Evolutionary conservation across 2,797 vertebrate species (phyloP).

Genomic region (Pangasius larnaudii): DNA sequence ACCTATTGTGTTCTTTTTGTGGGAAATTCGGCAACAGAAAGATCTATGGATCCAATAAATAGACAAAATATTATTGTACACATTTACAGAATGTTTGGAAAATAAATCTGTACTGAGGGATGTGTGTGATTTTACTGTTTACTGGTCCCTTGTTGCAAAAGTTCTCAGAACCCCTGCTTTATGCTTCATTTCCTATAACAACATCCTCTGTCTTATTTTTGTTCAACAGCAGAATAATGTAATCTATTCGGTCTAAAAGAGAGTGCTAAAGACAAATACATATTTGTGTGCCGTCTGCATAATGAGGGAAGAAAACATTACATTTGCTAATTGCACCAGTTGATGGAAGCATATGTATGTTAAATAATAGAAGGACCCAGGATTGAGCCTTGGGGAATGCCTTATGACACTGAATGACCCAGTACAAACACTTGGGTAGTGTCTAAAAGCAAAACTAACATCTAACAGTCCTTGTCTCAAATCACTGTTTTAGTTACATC

Average conservation of each 20-base stretch:
- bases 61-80: constrained; percentile 7
- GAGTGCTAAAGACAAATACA: background rate
- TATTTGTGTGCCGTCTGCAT: background rate
- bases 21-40: background rate
- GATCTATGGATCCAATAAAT: background rate
- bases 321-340: background rate
- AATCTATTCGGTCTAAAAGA: background rate
- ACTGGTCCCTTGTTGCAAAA: background rate
- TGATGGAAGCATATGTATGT: background rate
- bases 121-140: background rate
- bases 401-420: background rate
- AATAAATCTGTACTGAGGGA: background rate
- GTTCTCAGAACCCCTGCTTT: background rate
- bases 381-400: constrained; percentile 23
- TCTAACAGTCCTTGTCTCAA: background rate
- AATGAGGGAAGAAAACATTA: background rate
- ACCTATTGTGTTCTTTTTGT: background rate
- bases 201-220: constrained; percentile 11
- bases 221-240: background rate
- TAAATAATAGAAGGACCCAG: constrained; percentile 2
- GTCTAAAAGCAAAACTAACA: background rate
- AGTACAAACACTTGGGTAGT: constrained; percentile 4
- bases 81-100: background rate
- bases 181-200: constrained; percentile 13
- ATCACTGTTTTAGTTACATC: background rate